Percentiles rank a stretch among this genome's conserved stretches.
phyloP scores from a whole-genome alignment of 1,140 invertebrate species.

The Apolygus lucorum region DNA sequence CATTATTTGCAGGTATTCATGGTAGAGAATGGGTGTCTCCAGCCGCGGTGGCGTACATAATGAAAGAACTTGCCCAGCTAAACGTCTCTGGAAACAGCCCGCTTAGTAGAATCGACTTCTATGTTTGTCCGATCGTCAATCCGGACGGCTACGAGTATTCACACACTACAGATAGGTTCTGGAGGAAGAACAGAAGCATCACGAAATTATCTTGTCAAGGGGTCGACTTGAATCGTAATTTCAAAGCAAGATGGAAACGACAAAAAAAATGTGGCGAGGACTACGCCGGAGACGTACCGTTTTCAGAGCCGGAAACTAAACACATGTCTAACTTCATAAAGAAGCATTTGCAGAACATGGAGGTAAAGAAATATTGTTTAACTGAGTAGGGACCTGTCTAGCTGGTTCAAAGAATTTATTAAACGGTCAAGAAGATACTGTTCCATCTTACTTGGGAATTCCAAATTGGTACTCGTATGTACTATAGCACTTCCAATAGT shows the following conservation, averaged over 20 bases:
- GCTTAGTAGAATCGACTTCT: constrained; percentile 56
- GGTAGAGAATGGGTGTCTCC: constrained; percentile 88
- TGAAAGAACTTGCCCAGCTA: constrained; percentile 67
- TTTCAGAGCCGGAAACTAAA: constrained; percentile 75
- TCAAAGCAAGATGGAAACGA: constrained; percentile 54
- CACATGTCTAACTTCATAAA: constrained; percentile 37
- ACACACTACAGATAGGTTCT: constrained; percentile 61
- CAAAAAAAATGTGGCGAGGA: constrained; percentile 68
- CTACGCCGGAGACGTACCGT: constrained; percentile 63
- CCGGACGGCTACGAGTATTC: constrained; percentile 73
- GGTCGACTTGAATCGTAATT: constrained; percentile 62
- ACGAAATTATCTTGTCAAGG: constrained; percentile 38
- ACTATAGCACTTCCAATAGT: too few relatives aligned
- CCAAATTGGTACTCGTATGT: too few relatives aligned
- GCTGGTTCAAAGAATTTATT: too few relatives aligned
- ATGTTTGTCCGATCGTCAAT: constrained; percentile 58
- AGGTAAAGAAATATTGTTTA: too few relatives aligned
- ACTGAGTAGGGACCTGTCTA: too few relatives aligned
- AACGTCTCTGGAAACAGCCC: constrained; percentile 55
- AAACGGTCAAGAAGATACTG: too few relatives aligned
- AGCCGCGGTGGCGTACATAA: constrained; percentile 71
- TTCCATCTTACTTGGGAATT: too few relatives aligned
- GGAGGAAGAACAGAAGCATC: constrained; percentile 65
- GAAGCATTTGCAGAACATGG: constrained; percentile 27
- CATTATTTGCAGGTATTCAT: constrained; percentile 71